Evolutionary conservation across 2,888 invertebrate genomes (phyloP).

Genomic region (Chromoteleia sp.): DNA sequence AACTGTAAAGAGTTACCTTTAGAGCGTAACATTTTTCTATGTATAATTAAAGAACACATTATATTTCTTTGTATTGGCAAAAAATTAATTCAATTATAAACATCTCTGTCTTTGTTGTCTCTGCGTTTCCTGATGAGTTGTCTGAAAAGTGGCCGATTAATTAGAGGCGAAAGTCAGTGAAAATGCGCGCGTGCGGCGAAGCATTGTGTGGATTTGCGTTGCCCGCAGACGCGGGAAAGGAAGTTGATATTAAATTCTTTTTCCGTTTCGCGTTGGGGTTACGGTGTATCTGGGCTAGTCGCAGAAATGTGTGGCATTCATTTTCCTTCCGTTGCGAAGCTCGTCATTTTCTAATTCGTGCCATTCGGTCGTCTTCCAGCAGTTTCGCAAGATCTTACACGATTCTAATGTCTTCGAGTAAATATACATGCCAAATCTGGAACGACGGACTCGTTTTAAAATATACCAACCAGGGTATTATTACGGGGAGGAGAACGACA

Average conservation of each 20-base stretch:
- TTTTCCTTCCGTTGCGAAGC: slow-evolving; percentile 64
- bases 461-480: slow-evolving; percentile 15
- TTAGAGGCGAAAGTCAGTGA: slow-evolving; percentile 71
- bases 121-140: slow-evolving; percentile 26
- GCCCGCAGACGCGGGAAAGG: slow-evolving; percentile 32
- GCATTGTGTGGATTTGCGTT: slow-evolving; percentile 48
- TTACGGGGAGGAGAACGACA: slow-evolving; percentile 23
- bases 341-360: slow-evolving; percentile 65
- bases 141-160: slow-evolving; percentile 66
- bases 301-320: slow-evolving; percentile 65
- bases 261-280: slow-evolving; percentile 48
- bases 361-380: slow-evolving; percentile 49
- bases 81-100: slow-evolving; percentile 36
- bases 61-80: not conserved
- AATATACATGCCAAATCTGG: slow-evolving; percentile 55
- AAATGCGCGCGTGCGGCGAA: slow-evolving; percentile 57
- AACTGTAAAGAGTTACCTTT: no score
- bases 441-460: slow-evolving; percentile 45
- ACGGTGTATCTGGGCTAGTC: slow-evolving; percentile 65
- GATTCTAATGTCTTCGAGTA: slow-evolving; percentile 38
- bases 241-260: slow-evolving; percentile 58
- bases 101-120: slow-evolving; percentile 14
- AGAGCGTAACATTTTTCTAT: not conserved
- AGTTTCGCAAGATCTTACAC: slow-evolving; percentile 57
- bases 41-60: slow-evolving; percentile 2